phyloP scores from a whole-genome alignment of 2,113 vertebrate species.

The Beaufortia kweichowensis region DNA sequence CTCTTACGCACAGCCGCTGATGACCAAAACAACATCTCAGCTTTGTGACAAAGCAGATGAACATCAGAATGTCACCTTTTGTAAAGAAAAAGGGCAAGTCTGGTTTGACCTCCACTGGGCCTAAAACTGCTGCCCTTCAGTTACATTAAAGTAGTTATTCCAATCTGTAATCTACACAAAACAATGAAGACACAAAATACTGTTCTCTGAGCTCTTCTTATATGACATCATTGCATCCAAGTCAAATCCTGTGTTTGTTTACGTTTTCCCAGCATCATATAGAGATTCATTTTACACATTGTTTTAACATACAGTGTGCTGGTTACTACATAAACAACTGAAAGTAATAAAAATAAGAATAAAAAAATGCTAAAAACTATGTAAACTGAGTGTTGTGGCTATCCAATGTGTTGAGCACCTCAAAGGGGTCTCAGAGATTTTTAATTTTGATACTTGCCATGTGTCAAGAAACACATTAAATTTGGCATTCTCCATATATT shows the following conservation, averaged over 20 bases:
- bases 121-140: no score
- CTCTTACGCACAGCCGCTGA: not conserved
- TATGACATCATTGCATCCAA: slow-evolving; percentile 54
- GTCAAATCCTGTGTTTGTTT: slow-evolving; percentile 27
- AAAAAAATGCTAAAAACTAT: no score
- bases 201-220: slow-evolving; percentile 33
- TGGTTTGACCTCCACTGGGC: not conserved
- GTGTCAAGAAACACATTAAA: no score
- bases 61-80: not conserved
- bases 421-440: no score
- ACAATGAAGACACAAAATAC: slow-evolving; percentile 40
- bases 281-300: slow-evolving; percentile 6
- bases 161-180: slow-evolving; percentile 22
- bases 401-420: no score
- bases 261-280: slow-evolving; percentile 19
- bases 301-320: no score
- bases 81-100: not conserved
- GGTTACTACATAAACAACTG: no score
- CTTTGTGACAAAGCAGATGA: slow-evolving; percentile 2
- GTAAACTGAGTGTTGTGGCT: no score
- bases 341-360: no score
- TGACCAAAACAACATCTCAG: not conserved
- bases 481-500: no score
- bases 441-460: no score
- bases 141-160: not conserved